Conservation (phyloP, 2,113 vertebrate species). For the Sprattus sprattus region DNA sequence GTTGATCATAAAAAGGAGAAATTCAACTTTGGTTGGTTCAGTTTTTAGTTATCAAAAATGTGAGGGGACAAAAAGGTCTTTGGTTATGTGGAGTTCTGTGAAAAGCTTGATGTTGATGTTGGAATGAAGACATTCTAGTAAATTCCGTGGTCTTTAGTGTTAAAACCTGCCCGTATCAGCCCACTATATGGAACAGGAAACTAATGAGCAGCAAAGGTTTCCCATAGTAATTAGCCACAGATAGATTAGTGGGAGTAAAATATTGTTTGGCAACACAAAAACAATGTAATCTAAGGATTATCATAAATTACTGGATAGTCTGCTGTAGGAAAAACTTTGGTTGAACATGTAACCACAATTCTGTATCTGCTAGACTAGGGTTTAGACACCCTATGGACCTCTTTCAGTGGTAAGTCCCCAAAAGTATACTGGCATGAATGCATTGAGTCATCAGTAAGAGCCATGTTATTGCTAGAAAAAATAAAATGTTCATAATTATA, state of each 20-base stretch:
- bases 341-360: not conserved
- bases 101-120: not conserved
- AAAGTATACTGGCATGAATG: not conserved
- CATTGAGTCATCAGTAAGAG: not conserved
- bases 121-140: not conserved
- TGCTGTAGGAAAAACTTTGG: not conserved
- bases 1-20: not conserved
- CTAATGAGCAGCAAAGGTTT: conserved; percentile 40
- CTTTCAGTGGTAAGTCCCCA: not conserved
- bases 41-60: not conserved
- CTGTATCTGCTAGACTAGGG: not conserved
- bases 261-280: conserved; percentile 43
- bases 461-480: not conserved
- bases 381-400: not conserved
- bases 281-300: conserved; percentile 47
- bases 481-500: not conserved
- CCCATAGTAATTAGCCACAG: conserved; percentile 35
- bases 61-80: not conserved
- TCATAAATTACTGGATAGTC: conserved; percentile 39
- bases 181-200: conserved; percentile 31
- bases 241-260: conserved; percentile 45
- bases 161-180: conserved; percentile 25
- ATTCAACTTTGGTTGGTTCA: not conserved
- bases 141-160: not conserved
- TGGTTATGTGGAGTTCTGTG: not conserved